Percentiles rank a stretch among this genome's conserved stretches.
These are phyloP conservation scores for Eubucco bourcierii DNA, from an alignment of 2,113 vertebrate species.

Conservation along the genomic window DNA sequence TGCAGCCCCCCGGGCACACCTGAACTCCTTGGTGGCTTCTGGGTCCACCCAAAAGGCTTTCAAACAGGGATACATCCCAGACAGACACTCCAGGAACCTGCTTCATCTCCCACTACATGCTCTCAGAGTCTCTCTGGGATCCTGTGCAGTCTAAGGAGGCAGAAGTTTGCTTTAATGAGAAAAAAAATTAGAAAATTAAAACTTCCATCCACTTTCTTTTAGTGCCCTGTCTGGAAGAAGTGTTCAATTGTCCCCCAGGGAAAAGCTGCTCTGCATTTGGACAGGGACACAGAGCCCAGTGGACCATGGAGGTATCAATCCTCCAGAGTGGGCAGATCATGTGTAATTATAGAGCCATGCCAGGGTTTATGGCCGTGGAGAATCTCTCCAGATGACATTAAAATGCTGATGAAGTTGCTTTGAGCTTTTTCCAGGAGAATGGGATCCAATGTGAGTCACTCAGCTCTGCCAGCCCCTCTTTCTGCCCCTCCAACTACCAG, in stretches of 20 bases:
- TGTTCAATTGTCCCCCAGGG: neutral
- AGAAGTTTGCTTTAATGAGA: neutral
- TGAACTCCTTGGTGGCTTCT: neutral
- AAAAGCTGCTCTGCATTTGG: slow-evolving; percentile 48
- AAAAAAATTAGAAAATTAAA: neutral
- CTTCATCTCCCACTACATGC: neutral
- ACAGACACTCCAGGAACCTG: accelerated
- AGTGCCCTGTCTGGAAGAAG: neutral
- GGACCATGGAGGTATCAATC: slow-evolving; percentile 57
- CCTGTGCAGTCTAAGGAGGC: neutral
- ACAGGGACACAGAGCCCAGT: slow-evolving; percentile 18
- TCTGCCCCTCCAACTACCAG: neutral
- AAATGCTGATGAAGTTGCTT: slow-evolving; percentile 52
- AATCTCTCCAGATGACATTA: slow-evolving; percentile 12
- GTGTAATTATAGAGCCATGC: slow-evolving; percentile 55
- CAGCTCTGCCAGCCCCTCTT: neutral
- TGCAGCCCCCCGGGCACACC: neutral
- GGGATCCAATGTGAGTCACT: neutral
- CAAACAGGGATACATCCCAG: neutral
- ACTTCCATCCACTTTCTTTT: neutral
- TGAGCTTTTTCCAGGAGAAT: slow-evolving; percentile 31
- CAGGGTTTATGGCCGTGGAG: neutral
- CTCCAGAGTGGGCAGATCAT: slow-evolving; percentile 32
- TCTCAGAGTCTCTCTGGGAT: neutral
- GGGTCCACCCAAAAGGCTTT: neutral